Evolutionary conservation across 2,113 vertebrate species (phyloP), one percentile per base, ranked within the genome.

Genomic region (Eolophus roseicapilla): DNA sequence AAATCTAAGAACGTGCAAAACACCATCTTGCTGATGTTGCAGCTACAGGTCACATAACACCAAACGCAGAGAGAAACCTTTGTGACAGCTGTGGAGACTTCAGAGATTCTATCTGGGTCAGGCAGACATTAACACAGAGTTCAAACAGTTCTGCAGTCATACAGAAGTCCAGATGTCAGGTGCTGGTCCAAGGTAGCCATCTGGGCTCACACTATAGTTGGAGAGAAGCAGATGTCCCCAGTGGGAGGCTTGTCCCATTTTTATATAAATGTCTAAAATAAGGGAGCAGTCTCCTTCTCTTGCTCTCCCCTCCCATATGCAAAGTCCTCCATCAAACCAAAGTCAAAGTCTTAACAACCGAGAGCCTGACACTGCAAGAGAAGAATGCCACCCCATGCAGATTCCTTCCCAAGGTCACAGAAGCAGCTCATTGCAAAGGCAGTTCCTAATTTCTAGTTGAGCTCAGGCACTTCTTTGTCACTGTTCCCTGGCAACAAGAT

Each of bases 401-500:
- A 69, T 8, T 79, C 10, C 39, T 88, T 81, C 76, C 37, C 53
- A 63, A 67, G 59, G 84, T 57, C 73, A 47, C 46, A 63, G 19
- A 47, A 83, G 60, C 50, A 78, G 46, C 68, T 86, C 55, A 13
- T 47, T 68, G 71, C 50, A 75, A 29, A 81, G 65, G 39, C 0
- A 1, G 68, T 65, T 86, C 80, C 69, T 84, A 88, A 95, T 82
- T 83, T 53, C 0, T 0, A 35, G 35, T 78, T 94, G 60, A 84
- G 88, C 55, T 89, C 55, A 69, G 79, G 63, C 41, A 43, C 28
- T 67, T 53, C 63, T 55, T 88, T 2, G 0, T 85, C 71, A 23
- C 60, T 64, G 86, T 94, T 96, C 83, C 92, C 76, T 91, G 92
- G 96, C 92, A 96, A 95, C 91, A 3, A 76, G 85, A 41, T 3